phyloP scores from a whole-genome alignment of 2,797 vertebrate species.

The Alcedo atthis region DNA sequence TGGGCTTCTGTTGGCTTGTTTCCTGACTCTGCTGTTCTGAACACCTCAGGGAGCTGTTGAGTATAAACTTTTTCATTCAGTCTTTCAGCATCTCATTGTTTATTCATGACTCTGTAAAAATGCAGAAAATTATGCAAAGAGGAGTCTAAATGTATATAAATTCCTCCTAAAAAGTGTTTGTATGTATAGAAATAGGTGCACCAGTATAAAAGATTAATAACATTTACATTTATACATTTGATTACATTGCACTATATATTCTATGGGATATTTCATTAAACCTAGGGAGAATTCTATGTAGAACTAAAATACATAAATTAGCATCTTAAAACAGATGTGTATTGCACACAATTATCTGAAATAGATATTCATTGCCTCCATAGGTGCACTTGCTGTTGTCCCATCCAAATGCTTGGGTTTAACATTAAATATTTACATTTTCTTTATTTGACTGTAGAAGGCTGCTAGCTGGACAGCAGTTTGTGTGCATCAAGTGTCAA shows the following conservation, averaged over 20 bases:
- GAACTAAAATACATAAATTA: background rate
- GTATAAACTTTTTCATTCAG: background rate
- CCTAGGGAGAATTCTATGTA: background rate
- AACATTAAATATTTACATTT: background rate
- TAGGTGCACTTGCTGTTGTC: background rate
- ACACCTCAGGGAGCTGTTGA: background rate
- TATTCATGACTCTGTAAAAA: background rate
- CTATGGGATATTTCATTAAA: background rate
- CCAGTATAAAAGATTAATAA: background rate
- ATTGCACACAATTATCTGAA: background rate
- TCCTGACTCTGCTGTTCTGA: background rate
- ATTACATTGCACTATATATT: background rate
- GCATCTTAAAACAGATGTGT: background rate
- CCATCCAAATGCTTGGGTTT: background rate
- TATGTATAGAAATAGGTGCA: background rate
- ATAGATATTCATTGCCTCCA: background rate
- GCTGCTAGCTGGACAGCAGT: background rate
- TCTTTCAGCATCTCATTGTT: background rate
- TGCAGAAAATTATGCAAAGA: background rate
- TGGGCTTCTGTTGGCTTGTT: slow-evolving; percentile 16
- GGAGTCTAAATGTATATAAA: background rate
- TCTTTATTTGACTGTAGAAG: background rate
- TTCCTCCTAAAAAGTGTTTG: background rate
- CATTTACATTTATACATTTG: background rate
- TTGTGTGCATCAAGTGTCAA: background rate